Conservation (phyloP, 1,140 invertebrate genomes). For the Brachionus angularis region DNA sequence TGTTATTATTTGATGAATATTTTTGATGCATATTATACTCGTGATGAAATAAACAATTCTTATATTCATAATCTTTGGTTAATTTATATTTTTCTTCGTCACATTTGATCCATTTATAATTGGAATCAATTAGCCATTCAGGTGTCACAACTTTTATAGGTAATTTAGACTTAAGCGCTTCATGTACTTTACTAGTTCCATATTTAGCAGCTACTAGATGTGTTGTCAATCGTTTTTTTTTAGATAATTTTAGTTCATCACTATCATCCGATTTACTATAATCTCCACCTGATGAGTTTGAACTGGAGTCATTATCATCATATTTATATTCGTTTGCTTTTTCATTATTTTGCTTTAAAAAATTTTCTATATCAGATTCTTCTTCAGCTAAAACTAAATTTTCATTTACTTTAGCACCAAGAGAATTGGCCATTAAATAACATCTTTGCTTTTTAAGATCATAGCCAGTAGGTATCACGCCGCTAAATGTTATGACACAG, state of each 20-base stretch:
- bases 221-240: slow-evolving; percentile 14
- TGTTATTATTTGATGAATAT: slow-evolving; percentile 4
- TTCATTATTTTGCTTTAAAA: neutral
- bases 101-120: slow-evolving; percentile 31
- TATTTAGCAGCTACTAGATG: slow-evolving; percentile 39
- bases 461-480: slow-evolving; percentile 30
- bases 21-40: slow-evolving; percentile 44
- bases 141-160: slow-evolving; percentile 39
- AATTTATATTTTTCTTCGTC: slow-evolving; percentile 38
- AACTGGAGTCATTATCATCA: slow-evolving; percentile 31
- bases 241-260: neutral
- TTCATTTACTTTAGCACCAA: slow-evolving; percentile 32
- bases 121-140: slow-evolving; percentile 42
- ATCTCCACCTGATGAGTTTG: neutral
- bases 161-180: slow-evolving; percentile 26
- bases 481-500: slow-evolving; percentile 16
- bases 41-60: slow-evolving; percentile 41
- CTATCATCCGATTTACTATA: neutral
- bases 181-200: slow-evolving; percentile 34
- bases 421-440: slow-evolving; percentile 1
- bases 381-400: slow-evolving; percentile 18
- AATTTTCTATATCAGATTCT: slow-evolving; percentile 1
- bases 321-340: slow-evolving; percentile 24
- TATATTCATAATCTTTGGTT: slow-evolving; percentile 38
- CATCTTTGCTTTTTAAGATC: slow-evolving; percentile 27